These are phyloP conservation scores for Rhingia rostrata DNA, from an alignment of 2,888 invertebrate genomes.

Conservation along the genomic window DNA sequence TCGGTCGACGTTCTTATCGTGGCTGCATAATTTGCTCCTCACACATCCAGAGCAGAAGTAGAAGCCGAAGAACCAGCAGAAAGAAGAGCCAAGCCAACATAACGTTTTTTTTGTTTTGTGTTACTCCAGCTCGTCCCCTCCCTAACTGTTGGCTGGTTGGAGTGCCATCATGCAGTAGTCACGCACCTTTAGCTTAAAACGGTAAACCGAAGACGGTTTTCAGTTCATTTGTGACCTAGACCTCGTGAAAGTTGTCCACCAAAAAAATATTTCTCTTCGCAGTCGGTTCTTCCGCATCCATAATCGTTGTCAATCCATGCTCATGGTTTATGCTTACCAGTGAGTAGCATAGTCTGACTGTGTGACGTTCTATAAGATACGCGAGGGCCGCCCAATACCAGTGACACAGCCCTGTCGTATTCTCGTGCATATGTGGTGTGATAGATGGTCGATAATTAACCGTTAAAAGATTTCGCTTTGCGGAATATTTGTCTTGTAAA, in stretches of 20 bases:
- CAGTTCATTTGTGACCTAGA: constrained; percentile 82
- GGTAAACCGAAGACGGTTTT: constrained; percentile 75
- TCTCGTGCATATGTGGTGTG: constrained; percentile 52
- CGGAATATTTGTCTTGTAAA: constrained; percentile 32
- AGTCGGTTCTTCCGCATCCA: constrained; percentile 22
- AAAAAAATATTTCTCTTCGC: constrained; percentile 34
- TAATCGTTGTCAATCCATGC: constrained; percentile 10
- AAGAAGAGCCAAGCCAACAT: constrained; percentile 29
- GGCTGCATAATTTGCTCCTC: constrained; percentile 55
- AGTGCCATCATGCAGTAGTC: constrained; percentile 43
- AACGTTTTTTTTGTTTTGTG: not conserved
- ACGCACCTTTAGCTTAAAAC: constrained; percentile 71
- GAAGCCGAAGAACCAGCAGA: constrained; percentile 35
- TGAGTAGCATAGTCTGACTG: constrained; percentile 4
- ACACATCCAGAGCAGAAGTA: constrained; percentile 49
- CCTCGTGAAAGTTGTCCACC: constrained; percentile 82
- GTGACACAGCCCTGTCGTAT: constrained; percentile 14
- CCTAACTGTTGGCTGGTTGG: not conserved
- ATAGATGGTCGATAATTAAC: constrained; percentile 64
- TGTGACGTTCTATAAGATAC: constrained; percentile 35
- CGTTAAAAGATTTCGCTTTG: constrained; percentile 56
- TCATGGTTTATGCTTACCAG: not conserved
- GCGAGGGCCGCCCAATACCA: constrained; percentile 4
- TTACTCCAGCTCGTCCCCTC: constrained; percentile 20
- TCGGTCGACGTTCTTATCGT: constrained; percentile 30